These are phyloP conservation scores for Magallana nippona DNA, from an alignment of 2,888 invertebrate genomes.

Conservation along the genomic window DNA sequence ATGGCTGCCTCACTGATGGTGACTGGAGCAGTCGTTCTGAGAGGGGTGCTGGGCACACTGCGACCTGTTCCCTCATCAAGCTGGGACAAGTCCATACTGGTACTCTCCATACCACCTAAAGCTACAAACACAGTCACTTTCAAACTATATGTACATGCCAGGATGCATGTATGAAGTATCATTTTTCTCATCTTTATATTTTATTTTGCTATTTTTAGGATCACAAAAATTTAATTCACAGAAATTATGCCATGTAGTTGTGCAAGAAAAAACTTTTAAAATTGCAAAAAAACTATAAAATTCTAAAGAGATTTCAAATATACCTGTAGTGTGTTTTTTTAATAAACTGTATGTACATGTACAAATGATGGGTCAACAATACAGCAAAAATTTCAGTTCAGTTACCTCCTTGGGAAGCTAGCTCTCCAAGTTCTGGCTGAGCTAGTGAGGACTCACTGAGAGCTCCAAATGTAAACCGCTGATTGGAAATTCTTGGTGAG, in stretches of 20 bases:
- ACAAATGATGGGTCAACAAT: no score
- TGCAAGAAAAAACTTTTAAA: no score
- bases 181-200: no score
- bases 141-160: background rate
- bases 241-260: no score
- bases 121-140: constrained; percentile 45
- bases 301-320: no score
- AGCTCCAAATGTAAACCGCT: constrained; percentile 78
- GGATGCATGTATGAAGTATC: no score
- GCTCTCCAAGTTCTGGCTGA: constrained; percentile 79
- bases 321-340: no score
- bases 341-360: no score
- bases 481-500: constrained; percentile 87
- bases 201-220: no score
- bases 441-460: constrained; percentile 78
- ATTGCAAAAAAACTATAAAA: no score
- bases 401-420: constrained; percentile 83
- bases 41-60: constrained; percentile 85
- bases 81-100: constrained; percentile 86
- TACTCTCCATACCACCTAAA: constrained; percentile 85
- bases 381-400: background rate
- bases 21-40: constrained; percentile 60
- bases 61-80: constrained; percentile 85
- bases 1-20: constrained; percentile 37
- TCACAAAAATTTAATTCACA: no score